Conservation (phyloP, 1,140 invertebrate genomes). For the Wasmannia auropunctata region DNA sequence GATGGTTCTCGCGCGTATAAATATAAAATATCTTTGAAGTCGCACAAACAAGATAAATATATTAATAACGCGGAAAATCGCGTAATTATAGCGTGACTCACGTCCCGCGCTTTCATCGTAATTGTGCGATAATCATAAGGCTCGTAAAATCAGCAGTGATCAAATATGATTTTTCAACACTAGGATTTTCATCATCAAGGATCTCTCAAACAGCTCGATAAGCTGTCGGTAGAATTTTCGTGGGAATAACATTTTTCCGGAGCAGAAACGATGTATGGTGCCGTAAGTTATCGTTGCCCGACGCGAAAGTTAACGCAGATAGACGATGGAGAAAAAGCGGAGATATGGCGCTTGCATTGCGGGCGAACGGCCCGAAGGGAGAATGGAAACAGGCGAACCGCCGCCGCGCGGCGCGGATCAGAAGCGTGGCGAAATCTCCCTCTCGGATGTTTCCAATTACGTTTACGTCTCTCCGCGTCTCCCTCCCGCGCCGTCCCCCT, state of each 20-base stretch:
- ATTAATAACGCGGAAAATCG: conserved; percentile 21
- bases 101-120: neutral
- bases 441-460: conserved; percentile 74
- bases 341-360: conserved; percentile 29
- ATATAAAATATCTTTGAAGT: conserved; percentile 31
- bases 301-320: conserved; percentile 14
- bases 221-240: neutral
- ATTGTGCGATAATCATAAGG: neutral
- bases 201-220: neutral
- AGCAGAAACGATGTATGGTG: neutral
- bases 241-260: neutral
- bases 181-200: neutral
- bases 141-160: neutral
- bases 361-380: conserved; percentile 13
- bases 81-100: conserved; percentile 15
- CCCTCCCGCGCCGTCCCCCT: neutral
- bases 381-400: conserved; percentile 44
- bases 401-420: conserved; percentile 81
- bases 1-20: conserved; percentile 11
- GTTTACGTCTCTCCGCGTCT: conserved; percentile 61
- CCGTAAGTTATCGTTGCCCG: no score
- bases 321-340: conserved; percentile 61
- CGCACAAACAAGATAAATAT: neutral
- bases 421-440: conserved; percentile 70
- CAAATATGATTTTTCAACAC: neutral